Evolutionary conservation across 2,888 invertebrate species (phyloP), one percentile per base, ranked within the genome.

Genomic region (Dichetophora obliterata): DNA sequence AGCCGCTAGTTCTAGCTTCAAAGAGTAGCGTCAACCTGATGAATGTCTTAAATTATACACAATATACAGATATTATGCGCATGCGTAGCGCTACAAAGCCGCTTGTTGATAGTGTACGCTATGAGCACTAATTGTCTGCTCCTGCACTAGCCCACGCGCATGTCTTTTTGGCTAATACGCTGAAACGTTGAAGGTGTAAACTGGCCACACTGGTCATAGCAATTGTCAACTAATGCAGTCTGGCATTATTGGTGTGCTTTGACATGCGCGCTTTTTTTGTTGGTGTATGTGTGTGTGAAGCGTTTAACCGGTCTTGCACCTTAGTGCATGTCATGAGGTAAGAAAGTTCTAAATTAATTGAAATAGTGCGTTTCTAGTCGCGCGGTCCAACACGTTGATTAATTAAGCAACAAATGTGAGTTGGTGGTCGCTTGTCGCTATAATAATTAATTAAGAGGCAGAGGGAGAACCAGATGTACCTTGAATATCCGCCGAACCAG

Each of bases 21-120:
- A 22, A n/a, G 54, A 22, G 14, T 3, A 43, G 43, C 22, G 54
- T 9, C n/a, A 19, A 54, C 9, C 19, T 22, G 48, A 9, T 66
- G 66, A 66, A 66, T 66, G 66, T 24, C 19, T 66, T 43, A 48
- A 66, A 66, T 66, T 66, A 66, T 19, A 22, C 66, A 24, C 66
- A n/a, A 37, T 14, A 5, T 48, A 14, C 19, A 65, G 37, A 65
- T 65, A 22, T 27, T 27, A 34, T 65, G 65, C 19, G 34, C 27
- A 27, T 24, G 34, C 37, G 37, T 37, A 37, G 63, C 65, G n/a
- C 65, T 65, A 19, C n/a, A 19, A 37, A 37, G n/a, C n/a, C 22
- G 66, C 66, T 24, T 24, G 43, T 43, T 43, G 43, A 14, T 14
- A 31, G 31, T n/a, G 37, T 37, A 37, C 16, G 66, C 48, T 16